Evolutionary conservation across 2,113 vertebrate genomes (phyloP).

Genomic region (Podilymbus podiceps): DNA sequence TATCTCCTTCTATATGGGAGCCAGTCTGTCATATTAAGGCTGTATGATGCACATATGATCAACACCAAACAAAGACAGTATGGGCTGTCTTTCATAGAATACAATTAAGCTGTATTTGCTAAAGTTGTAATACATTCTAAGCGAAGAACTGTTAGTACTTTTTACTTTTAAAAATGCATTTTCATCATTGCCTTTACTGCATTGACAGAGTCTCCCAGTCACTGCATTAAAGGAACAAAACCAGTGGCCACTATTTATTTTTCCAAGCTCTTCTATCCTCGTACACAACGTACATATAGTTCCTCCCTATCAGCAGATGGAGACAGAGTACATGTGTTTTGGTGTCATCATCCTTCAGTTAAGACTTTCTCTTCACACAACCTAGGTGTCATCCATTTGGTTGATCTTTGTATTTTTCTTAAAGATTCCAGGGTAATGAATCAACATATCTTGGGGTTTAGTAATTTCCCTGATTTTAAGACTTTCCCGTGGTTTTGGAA

Average conservation of each 20-base stretch:
- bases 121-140: background rate
- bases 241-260: background rate
- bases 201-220: background rate
- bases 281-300: background rate
- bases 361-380: background rate
- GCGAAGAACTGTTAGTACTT: background rate
- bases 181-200: background rate
- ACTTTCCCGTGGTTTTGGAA: accelerated
- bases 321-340: slow-evolving; percentile 60
- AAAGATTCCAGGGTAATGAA: background rate
- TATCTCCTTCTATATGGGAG: background rate
- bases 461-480: background rate
- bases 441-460: background rate
- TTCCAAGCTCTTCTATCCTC: background rate
- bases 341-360: background rate
- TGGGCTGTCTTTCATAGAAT: background rate
- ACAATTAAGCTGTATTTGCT: background rate
- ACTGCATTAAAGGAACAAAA: background rate
- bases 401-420: background rate
- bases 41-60: background rate
- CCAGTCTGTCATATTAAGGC: background rate
- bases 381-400: background rate
- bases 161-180: background rate
- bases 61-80: background rate
- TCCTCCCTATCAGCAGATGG: slow-evolving; percentile 61